Conservation (phyloP, 2,113 vertebrate genomes). For the Seriola aureovittata region DNA sequence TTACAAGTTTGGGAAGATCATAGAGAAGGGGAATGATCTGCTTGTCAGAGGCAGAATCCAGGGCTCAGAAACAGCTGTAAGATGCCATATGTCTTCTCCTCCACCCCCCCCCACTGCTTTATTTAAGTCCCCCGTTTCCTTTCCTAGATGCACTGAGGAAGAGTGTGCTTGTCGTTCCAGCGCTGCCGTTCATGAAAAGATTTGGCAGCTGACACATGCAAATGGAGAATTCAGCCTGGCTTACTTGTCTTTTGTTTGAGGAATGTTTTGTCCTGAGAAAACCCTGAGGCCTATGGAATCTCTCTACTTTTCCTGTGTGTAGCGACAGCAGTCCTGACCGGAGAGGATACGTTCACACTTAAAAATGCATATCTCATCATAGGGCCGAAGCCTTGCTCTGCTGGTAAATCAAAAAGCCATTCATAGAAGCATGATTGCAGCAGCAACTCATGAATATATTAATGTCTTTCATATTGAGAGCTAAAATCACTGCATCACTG, state of each 20-base stretch:
- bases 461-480: conserved; percentile 53
- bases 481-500: conserved; percentile 35
- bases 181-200: conserved; percentile 41
- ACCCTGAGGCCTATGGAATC: neutral
- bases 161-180: conserved; percentile 6
- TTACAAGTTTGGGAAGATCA: conserved; percentile 46
- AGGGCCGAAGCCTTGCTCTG: conserved; percentile 29
- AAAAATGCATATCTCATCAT: conserved; percentile 49
- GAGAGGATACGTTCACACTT: conserved; percentile 27
- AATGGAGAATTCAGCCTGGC: conserved; percentile 32
- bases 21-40: conserved; percentile 30
- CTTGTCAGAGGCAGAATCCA: conserved; percentile 47
- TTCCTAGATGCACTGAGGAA: conserved; percentile 15
- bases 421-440: conserved; percentile 60
- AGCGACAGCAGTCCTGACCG: conserved; percentile 10
- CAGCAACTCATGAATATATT: conserved; percentile 71
- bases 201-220: conserved; percentile 58
- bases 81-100: conserved; percentile 48
- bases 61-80: conserved; percentile 43
- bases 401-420: conserved; percentile 67
- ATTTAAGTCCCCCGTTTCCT: conserved; percentile 18
- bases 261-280: conserved; percentile 57
- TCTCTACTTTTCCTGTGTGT: conserved; percentile 13
- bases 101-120: conserved; percentile 12
- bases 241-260: conserved; percentile 38